Evolutionary conservation across 2,113 vertebrate genomes (phyloP).

Genomic region (Colinus virginianus): DNA sequence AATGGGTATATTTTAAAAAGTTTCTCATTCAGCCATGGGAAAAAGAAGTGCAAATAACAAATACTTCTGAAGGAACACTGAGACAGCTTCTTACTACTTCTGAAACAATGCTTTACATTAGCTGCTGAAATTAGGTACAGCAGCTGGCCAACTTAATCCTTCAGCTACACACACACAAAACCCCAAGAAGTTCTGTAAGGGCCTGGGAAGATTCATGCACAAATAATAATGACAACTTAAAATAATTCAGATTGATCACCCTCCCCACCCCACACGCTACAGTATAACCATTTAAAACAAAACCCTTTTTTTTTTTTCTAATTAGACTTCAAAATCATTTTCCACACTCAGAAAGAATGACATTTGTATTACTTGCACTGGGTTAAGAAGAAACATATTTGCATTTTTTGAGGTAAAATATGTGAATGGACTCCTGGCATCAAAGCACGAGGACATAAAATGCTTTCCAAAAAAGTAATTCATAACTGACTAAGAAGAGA

Average conservation of each 20-base stretch:
- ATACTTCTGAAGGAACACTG: neutral
- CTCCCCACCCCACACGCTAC: rapidly evolving
- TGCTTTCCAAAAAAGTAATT: neutral
- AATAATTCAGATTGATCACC: neutral
- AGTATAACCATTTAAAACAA: neutral
- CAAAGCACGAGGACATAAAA: neutral
- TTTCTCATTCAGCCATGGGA: neutral
- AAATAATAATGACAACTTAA: neutral
- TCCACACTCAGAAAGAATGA: neutral
- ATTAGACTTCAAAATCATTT: neutral
- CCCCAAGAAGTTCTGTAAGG: neutral
- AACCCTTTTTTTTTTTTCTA: neutral
- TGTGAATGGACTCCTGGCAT: neutral
- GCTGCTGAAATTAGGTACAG: neutral
- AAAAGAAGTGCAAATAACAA: neutral
- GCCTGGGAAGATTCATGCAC: neutral
- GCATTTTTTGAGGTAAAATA: neutral
- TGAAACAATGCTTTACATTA: neutral
- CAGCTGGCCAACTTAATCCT: neutral
- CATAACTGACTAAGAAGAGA: neutral
- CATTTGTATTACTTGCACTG: neutral
- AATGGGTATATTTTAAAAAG: neutral
- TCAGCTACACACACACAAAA: neutral
- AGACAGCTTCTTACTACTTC: neutral
- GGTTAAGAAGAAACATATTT: neutral